Percentiles rank a stretch among this genome's conserved stretches.
Conservation (phyloP, 1,140 invertebrate genomes). For the Ruditapes philippinarum region DNA sequence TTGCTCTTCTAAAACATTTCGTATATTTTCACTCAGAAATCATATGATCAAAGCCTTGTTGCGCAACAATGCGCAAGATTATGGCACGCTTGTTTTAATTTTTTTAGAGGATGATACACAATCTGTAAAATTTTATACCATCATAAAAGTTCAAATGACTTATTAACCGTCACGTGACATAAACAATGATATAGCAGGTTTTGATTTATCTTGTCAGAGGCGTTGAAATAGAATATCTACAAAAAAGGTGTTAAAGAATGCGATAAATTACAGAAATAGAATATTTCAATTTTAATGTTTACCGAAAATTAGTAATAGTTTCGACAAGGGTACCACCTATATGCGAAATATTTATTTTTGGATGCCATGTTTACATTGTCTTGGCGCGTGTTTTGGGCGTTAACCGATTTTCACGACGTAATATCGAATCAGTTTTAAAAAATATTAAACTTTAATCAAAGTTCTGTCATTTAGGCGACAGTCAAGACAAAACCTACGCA, state of each 20-base stretch:
- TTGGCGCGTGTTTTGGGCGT: not conserved
- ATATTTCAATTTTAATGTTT: not conserved
- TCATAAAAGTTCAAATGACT: not conserved
- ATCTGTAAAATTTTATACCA: too few species aligned
- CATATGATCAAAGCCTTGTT: too few species aligned
- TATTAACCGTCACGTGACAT: not conserved
- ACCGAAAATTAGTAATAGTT: not conserved
- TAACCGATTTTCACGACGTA: not conserved
- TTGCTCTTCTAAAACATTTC: too few species aligned
- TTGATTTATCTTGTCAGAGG: not conserved
- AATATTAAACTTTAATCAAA: not conserved
- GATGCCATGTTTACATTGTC: not conserved
- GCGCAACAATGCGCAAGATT: too few species aligned
- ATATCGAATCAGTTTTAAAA: not conserved
- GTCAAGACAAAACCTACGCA: not conserved
- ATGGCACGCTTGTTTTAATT: too few species aligned
- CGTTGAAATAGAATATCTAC: not conserved
- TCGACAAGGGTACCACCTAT: too few species aligned
- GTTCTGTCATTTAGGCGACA: conserved; percentile 13
- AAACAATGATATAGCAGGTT: not conserved
- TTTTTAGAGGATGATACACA: too few species aligned
- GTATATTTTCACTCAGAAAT: too few species aligned
- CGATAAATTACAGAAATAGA: not conserved
- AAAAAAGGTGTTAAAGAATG: not conserved
- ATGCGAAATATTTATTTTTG: not conserved